Percentiles rank a stretch among this genome's conserved stretches.
Conservation (phyloP, 2,113 vertebrate species). For the Puntigrus tetrazona region DNA sequence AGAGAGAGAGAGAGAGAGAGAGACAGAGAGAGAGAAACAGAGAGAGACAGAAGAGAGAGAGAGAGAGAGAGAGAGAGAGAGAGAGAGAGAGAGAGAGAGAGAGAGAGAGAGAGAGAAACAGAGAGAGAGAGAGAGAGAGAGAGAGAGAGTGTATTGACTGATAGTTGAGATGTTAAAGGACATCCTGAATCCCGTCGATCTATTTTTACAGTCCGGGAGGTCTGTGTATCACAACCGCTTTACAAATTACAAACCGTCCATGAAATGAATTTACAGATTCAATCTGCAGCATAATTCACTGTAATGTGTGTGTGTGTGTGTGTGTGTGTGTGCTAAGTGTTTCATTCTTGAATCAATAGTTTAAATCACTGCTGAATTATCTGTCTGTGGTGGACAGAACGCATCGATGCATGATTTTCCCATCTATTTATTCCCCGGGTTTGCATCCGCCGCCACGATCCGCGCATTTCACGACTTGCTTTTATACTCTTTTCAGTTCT, state of each 20-base stretch:
- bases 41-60: background rate
- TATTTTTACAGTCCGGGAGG: constrained; percentile 40
- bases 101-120: no score
- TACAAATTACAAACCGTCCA: constrained; percentile 4
- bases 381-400: background rate
- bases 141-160: no score
- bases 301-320: background rate
- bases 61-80: background rate
- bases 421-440: background rate
- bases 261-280: constrained; percentile 10
- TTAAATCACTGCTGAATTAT: background rate
- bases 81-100: background rate
- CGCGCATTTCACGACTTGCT: background rate
- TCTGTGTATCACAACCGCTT: background rate
- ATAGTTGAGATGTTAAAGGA: constrained; percentile 24
- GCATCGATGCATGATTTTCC: background rate
- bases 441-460: background rate
- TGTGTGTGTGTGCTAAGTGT: background rate
- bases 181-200: constrained; percentile 31
- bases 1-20: no score
- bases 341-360: background rate
- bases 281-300: background rate
- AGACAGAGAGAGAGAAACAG: no score
- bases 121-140: no score
- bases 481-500: background rate